These are phyloP conservation scores for Hedya salicella DNA, from an alignment of 2,888 invertebrate genomes.

Conservation along the genomic window DNA sequence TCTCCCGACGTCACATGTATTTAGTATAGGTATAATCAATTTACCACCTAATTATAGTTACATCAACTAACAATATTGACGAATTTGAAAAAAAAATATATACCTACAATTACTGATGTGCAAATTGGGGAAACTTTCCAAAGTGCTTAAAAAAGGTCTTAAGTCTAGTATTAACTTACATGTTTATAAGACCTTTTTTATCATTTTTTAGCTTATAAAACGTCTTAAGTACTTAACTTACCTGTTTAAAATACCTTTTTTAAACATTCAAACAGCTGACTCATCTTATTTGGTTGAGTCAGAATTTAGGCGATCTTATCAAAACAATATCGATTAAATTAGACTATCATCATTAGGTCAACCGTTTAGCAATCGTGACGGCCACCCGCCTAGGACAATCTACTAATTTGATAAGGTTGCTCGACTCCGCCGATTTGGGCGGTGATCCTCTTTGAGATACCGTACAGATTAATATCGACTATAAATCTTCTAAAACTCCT, in stretches of 20 bases:
- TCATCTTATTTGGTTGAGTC: background rate
- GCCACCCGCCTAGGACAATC: constrained; percentile 41
- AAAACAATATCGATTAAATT: constrained; percentile 38
- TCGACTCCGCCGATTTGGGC: constrained; percentile 18
- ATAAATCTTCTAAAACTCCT: constrained; percentile 12
- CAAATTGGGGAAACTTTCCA: too few relatives aligned
- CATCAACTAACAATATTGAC: background rate
- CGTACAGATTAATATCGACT: constrained; percentile 7
- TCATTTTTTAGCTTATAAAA: too few relatives aligned
- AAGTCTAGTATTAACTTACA: too few relatives aligned
- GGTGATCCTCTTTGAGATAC: constrained; percentile 38
- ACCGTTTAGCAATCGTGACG: constrained; percentile 34
- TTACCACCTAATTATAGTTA: background rate
- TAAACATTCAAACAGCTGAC: too few relatives aligned
- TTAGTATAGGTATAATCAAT: too few relatives aligned
- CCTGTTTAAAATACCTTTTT: too few relatives aligned
- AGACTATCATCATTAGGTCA: constrained; percentile 24
- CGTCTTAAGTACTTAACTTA: too few relatives aligned
- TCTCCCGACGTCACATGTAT: too few relatives aligned
- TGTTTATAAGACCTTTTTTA: too few relatives aligned
- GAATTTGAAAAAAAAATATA: too few relatives aligned
- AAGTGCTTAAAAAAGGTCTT: too few relatives aligned
- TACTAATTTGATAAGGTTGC: constrained; percentile 25
- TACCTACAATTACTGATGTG: too few relatives aligned
- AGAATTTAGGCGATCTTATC: constrained; percentile 31